Evolutionary conservation across 1,140 invertebrate genomes (phyloP).

Genomic region (Bombus consobrinus): DNA sequence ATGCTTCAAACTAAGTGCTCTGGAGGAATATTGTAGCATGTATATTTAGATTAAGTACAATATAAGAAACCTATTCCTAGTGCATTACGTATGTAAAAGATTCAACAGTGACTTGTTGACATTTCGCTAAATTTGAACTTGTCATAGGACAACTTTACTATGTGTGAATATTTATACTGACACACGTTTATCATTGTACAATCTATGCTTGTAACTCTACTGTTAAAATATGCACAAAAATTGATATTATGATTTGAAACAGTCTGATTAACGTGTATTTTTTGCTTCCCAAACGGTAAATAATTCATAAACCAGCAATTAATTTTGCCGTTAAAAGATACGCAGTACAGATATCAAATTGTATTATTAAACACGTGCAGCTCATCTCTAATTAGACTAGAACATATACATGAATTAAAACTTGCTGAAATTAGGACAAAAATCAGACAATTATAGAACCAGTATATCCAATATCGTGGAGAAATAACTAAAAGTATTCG

Average conservation of each 20-base stretch:
- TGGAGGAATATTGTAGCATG: background rate
- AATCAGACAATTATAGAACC: background rate
- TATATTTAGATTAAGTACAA: background rate
- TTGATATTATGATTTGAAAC: background rate
- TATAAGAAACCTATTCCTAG: background rate
- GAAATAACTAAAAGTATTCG: background rate
- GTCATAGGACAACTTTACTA: background rate
- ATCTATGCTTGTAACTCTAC: background rate
- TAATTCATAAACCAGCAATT: slow-evolving; percentile 22
- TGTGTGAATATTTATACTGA: background rate
- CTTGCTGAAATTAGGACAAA: background rate
- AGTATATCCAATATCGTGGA: background rate
- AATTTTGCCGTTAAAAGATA: slow-evolving; percentile 24
- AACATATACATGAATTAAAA: background rate
- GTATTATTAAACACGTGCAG: background rate
- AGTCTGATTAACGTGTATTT: slow-evolving; percentile 1
- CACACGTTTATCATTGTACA: background rate
- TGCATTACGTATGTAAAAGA: background rate
- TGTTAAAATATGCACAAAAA: background rate
- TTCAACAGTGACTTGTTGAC: background rate
- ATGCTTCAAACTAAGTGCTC: too few relatives aligned
- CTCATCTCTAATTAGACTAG: background rate
- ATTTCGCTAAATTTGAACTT: background rate
- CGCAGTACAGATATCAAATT: background rate
- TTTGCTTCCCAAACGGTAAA: background rate